These are phyloP conservation scores for Aethes cnicana DNA, from an alignment of 2,888 invertebrate genomes.

Conservation along the genomic window DNA sequence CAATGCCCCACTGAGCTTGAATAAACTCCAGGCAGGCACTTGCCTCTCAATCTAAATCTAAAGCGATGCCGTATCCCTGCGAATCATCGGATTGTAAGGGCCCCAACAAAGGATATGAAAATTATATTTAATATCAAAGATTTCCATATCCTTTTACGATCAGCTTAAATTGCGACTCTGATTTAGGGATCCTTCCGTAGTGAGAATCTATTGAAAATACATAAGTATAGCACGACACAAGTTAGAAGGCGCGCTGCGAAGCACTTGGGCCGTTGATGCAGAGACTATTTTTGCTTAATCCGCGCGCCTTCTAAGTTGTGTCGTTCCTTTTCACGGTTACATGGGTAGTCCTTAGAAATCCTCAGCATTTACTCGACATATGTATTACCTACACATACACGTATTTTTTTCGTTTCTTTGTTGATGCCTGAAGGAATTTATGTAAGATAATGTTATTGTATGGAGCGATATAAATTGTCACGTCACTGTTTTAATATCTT, in stretches of 20 bases:
- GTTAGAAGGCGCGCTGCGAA: too few relatives aligned
- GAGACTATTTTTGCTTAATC: too few relatives aligned
- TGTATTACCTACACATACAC: background rate
- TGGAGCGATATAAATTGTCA: background rate
- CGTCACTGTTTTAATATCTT: slow-evolving; percentile 5
- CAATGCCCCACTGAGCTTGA: background rate
- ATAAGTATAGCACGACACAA: too few relatives aligned
- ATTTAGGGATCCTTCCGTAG: slow-evolving; percentile 17
- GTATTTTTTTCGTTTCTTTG: background rate
- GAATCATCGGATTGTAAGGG: slow-evolving; percentile 34
- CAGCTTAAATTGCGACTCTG: slow-evolving; percentile 20
- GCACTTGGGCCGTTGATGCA: too few relatives aligned
- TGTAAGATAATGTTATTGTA: background rate
- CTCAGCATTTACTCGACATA: slow-evolving; percentile 3
- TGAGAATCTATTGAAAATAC: slow-evolving; percentile 17
- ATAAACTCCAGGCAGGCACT: too few relatives aligned
- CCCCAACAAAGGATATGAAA: slow-evolving; percentile 30
- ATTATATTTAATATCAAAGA: slow-evolving; percentile 42
- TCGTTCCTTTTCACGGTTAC: background rate
- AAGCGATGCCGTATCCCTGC: slow-evolving; percentile 4
- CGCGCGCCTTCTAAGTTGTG: too few relatives aligned
- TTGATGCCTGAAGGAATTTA: background rate
- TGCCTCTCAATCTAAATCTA: too few relatives aligned
- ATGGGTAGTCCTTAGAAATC: background rate
- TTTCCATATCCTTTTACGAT: slow-evolving; percentile 35